Conservation (phyloP, 2,888 invertebrate genomes). For the Conops quadrifasciatus region DNA sequence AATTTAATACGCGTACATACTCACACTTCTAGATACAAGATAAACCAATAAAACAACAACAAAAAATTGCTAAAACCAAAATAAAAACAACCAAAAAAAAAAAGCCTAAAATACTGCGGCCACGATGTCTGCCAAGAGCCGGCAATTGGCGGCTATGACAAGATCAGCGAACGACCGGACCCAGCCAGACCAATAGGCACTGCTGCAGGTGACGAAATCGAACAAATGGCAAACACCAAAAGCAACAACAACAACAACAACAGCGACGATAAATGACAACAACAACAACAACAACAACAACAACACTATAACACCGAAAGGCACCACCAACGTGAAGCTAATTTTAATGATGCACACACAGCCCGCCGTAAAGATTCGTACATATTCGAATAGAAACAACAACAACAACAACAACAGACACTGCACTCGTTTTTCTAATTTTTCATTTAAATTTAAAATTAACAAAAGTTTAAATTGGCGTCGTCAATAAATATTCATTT, state of each 20-base stretch:
- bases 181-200: conserved; percentile 24
- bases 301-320: neutral
- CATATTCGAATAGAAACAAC: neutral
- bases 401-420: neutral
- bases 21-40: neutral
- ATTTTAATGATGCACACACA: conserved; percentile 30
- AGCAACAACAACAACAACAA: neutral
- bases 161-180: neutral
- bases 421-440: neutral
- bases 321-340: neutral
- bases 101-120: conserved; percentile 7
- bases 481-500: too few relatives aligned
- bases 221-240: conserved; percentile 1
- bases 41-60: neutral
- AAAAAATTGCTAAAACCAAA: conserved; percentile 1
- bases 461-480: too few relatives aligned
- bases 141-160: conserved; percentile 27
- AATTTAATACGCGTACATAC: conserved; percentile 10
- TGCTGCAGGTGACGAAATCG: conserved; percentile 32
- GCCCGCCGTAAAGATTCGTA: neutral
- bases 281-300: neutral
- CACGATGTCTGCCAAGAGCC: conserved; percentile 32
- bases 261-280: neutral
- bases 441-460: neutral
- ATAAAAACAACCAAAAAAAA: neutral